Base-by-base conservation (phyloP, 2,888 invertebrate species). In the Terebella lapidaria region DNA sequence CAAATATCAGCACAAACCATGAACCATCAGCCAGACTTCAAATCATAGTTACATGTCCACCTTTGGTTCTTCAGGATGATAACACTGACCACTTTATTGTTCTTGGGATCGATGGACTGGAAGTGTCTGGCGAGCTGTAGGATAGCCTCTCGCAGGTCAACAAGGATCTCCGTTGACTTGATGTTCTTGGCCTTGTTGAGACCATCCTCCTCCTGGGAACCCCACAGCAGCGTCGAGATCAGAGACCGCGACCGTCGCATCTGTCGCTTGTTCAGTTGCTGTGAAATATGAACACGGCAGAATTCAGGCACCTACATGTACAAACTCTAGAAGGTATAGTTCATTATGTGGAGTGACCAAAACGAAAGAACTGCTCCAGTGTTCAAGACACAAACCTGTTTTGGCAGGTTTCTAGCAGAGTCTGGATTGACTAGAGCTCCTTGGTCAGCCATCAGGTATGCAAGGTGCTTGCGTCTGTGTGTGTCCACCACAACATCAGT, bases 91-190 rank as follows among this genome's bases (percentile, higher is more conserved):
- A 78, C 72, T 75, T 88, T 88, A 56, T 85, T 84, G 67, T 82
- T 76, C 81, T 82, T 92, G 35, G 93, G 92, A 83, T 96, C 95
- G 47, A 93, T 86, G 61, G 92, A 90, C 68, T 95, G 87, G 81
- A 99, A 99, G 83, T 99, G 96, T 29, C 95, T 85, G 25, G 94
- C 92, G 64, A 91, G 88, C 83, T 92, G 95, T 58, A 95, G 83
- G 70, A 97, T 94, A 29, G 95, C 92, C 83, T 99, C 96, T 69
- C 96, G 86, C 57, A 99, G 84, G 83, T 97, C 96, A n/a, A 99
- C 95, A 67, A 99, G 84, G 74, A 97, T 89, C 84, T 99, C 97
- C 61, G 99, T 99, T 83, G 97, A 97, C 65, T 91, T 88, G 56
- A 99, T 92, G 84, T 99, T 99, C 82, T 99, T 99, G 63, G 90